Conservation (phyloP, 2,888 invertebrate genomes). For the Argyresthia albistria region DNA sequence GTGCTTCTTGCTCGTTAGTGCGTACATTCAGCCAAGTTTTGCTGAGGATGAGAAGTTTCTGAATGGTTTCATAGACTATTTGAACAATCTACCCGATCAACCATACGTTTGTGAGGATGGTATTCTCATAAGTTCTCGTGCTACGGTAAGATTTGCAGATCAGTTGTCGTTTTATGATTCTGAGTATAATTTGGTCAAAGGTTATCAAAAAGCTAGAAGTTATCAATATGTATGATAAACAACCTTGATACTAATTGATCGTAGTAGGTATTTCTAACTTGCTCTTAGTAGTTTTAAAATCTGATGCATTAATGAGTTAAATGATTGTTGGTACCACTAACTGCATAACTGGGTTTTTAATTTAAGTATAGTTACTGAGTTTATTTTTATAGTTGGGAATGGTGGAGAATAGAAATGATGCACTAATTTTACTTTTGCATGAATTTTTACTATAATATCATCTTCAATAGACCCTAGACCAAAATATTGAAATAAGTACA, state of each 20-base stretch:
- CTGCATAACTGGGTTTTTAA: too few species aligned
- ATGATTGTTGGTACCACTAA: too few species aligned
- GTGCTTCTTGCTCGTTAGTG: constrained; percentile 20
- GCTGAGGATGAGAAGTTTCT: constrained; percentile 18
- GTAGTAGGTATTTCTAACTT: too few species aligned
- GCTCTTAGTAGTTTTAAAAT: too few species aligned
- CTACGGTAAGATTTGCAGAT: constrained; percentile 42
- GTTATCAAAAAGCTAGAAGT: constrained; percentile 7
- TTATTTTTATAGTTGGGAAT: too few species aligned
- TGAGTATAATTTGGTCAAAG: constrained; percentile 5
- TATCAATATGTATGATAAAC: not conserved
- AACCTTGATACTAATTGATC: constrained; percentile 3
- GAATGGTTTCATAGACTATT: constrained; percentile 50
- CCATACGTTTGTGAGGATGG: constrained; percentile 55
- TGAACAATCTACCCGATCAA: constrained; percentile 59
- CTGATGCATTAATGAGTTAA: too few species aligned
- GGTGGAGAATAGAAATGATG: too few species aligned
- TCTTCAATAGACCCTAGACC: too few species aligned
- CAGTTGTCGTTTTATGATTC: not conserved
- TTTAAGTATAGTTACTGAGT: too few species aligned
- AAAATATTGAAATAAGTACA: too few species aligned
- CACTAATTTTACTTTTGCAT: too few species aligned
- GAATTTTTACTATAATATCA: too few species aligned
- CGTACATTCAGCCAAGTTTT: not conserved
- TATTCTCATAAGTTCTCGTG: constrained; percentile 46